Percentiles rank a stretch among this genome's conserved stretches.
Evolutionary conservation across 2,888 invertebrate species (phyloP).

Genomic region (Ectemnius cavifrons): DNA sequence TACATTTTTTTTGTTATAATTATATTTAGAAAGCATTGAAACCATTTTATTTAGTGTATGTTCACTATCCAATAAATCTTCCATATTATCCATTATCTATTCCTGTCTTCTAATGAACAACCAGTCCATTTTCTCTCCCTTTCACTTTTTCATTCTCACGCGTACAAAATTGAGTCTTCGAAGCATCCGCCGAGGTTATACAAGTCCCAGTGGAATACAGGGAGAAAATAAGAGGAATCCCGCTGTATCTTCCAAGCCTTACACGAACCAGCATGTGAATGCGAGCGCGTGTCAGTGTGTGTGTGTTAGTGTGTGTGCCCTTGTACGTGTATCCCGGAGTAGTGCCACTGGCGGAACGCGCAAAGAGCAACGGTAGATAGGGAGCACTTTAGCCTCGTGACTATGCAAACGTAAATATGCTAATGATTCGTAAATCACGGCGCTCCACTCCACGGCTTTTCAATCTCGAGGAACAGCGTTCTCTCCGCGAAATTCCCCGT

Average conservation of each 20-base stretch:
- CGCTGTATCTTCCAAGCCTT: conserved; percentile 39
- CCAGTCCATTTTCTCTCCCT: conserved; percentile 37
- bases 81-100: no score
- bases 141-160: conserved; percentile 9
- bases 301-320: background rate
- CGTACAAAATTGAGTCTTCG: conserved; percentile 32
- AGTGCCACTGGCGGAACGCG: conserved; percentile 10
- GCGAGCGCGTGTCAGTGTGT: background rate
- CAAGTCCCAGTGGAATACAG: conserved; percentile 36
- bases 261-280: conserved; percentile 3
- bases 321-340: no score
- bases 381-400: background rate
- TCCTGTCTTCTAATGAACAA: conserved; percentile 34
- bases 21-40: no score
- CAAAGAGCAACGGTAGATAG: background rate
- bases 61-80: no score
- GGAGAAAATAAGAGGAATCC: conserved; percentile 43
- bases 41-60: no score
- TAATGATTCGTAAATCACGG: background rate
- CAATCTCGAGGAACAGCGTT: background rate
- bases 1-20: no score
- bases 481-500: background rate
- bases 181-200: conserved; percentile 33
- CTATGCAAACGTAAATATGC: conserved; percentile 1
- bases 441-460: background rate